phyloP scores from a whole-genome alignment of 1,140 invertebrate genomes.

The Drosophila mauritiana region DNA sequence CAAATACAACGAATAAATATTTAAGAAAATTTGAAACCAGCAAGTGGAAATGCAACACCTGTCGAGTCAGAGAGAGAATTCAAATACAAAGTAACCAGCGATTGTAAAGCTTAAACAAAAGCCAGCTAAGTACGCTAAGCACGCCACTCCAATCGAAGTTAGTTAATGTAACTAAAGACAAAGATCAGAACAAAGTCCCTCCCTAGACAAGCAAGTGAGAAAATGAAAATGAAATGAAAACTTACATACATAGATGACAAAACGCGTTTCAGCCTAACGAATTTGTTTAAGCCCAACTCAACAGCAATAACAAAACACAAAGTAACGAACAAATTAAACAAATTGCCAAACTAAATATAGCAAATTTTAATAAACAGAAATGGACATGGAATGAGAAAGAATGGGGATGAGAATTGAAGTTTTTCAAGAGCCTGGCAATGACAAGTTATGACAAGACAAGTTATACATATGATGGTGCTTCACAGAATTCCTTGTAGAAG shows the following conservation, averaged over 20 bases:
- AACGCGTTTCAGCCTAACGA: constrained; percentile 76
- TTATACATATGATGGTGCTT: constrained; percentile 63
- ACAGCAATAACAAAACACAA: constrained; percentile 56
- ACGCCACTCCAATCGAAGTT: constrained; percentile 55
- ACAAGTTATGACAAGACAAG: constrained; percentile 12
- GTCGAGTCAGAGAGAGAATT: constrained; percentile 13
- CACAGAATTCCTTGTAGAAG: constrained; percentile 49
- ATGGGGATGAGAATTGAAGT: not conserved
- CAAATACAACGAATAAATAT: constrained; percentile 82
- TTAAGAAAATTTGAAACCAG: constrained; percentile 74
- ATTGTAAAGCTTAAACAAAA: constrained; percentile 41
- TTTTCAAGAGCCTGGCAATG: constrained; percentile 15
- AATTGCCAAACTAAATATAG: constrained; percentile 70
- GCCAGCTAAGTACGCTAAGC: constrained; percentile 45
- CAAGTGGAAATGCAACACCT: constrained; percentile 18
- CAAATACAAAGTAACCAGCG: constrained; percentile 17
- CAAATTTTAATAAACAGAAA: constrained; percentile 35
- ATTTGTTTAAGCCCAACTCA: constrained; percentile 66
- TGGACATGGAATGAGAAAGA: constrained; percentile 23
- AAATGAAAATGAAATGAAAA: constrained; percentile 31
- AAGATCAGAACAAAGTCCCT: constrained; percentile 64
- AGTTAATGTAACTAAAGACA: constrained; percentile 40
- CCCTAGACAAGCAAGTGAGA: constrained; percentile 48
- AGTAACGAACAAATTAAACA: constrained; percentile 42
- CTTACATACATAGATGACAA: constrained; percentile 51